Evolutionary conservation across 2,888 invertebrate genomes (phyloP).

Genomic region (Amblyjoppa fuscipennis): DNA sequence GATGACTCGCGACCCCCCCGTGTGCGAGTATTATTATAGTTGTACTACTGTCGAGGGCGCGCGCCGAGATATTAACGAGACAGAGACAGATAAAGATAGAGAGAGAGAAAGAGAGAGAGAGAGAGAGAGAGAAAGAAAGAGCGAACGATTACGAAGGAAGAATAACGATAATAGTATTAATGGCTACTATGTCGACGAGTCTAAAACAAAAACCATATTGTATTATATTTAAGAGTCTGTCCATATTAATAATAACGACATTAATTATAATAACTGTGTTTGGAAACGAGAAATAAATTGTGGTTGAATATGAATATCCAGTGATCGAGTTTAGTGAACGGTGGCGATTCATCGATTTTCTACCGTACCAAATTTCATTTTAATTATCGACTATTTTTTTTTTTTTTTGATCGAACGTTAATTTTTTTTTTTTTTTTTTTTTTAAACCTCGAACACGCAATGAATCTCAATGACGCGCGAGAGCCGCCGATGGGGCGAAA

Average conservation of each 20-base stretch:
- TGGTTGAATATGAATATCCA: conserved; percentile 84
- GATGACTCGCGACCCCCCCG: conserved; percentile 50
- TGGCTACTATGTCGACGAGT: conserved; percentile 84
- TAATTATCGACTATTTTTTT: conserved; percentile 18
- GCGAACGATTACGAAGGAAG: conserved; percentile 77
- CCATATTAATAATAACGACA: conserved; percentile 85
- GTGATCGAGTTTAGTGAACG: conserved; percentile 66
- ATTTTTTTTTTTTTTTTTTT: conserved; percentile 8
- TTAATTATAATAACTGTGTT: conserved; percentile 86
- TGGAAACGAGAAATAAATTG: conserved; percentile 86
- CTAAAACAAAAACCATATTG: conserved; percentile 83
- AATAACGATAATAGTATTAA: conserved; percentile 84
- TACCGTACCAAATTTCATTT: background rate
- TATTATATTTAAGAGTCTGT: conserved; percentile 85
- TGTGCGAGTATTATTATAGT: conserved; percentile 64
- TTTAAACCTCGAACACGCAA: conserved; percentile 12
- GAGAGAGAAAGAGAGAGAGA: conserved; percentile 39
- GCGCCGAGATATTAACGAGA: conserved; percentile 50
- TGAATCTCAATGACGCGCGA: conserved; percentile 45
- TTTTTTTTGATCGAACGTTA: conserved; percentile 2
- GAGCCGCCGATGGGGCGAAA: conserved; percentile 23
- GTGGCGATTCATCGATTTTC: conserved; percentile 24
- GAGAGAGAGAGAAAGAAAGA: conserved; percentile 40
- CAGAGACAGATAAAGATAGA: conserved; percentile 40
- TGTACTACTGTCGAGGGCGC: conserved; percentile 58